Conservation (phyloP, 2,797 vertebrate genomes). For the Spinus olivaceus region DNA sequence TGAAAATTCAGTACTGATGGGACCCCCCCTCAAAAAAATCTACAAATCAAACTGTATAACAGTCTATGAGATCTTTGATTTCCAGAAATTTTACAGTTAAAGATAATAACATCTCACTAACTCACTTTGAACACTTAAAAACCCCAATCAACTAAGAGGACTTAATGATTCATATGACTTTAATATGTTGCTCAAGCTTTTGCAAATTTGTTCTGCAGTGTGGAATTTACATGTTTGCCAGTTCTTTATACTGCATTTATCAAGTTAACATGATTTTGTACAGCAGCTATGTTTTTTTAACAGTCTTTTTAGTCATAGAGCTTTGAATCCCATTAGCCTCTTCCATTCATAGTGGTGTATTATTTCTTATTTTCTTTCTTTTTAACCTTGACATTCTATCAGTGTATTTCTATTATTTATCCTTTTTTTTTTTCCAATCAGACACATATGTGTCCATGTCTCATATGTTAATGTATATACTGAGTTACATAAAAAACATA, state of each 20-base stretch:
- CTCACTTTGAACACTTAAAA: not conserved
- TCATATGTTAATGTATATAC: not conserved
- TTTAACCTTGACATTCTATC: not conserved
- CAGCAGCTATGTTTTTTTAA: not conserved
- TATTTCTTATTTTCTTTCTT: not conserved
- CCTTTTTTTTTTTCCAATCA: not conserved
- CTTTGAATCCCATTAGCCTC: not conserved
- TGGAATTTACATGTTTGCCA: not conserved
- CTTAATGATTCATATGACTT: not conserved
- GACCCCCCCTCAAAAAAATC: not conserved
- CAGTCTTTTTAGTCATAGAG: not conserved
- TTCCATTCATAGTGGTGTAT: not conserved
- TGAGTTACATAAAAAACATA: not conserved
- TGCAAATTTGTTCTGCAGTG: not conserved
- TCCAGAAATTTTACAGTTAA: not conserved
- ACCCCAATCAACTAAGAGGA: not conserved
- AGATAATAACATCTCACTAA: not conserved
- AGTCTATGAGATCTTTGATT: not conserved
- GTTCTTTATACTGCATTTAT: not conserved
- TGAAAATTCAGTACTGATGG: not conserved
- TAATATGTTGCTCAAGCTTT: not conserved
- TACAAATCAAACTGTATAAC: not conserved
- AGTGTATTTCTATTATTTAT: not conserved
- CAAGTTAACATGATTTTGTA: not conserved
- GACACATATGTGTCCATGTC: fast-evolving